Conservation (phyloP, 2,797 vertebrate species). For the Tenualosa ilisha region DNA sequence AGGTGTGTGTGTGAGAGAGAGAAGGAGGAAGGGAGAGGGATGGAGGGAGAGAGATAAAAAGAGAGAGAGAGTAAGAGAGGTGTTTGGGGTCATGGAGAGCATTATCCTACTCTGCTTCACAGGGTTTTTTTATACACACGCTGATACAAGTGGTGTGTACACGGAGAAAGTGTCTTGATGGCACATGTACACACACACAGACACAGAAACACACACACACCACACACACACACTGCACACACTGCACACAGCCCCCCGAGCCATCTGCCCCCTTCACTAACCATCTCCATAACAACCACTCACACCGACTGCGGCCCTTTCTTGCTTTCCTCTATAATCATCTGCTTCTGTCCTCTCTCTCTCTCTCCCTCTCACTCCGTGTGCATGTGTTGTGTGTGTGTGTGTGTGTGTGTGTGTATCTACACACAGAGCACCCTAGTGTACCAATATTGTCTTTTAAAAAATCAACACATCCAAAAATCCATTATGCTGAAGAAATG, state of each 20-base stretch:
- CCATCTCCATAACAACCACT: slow-evolving; percentile 71
- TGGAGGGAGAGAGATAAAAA: not conserved
- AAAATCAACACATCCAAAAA: not conserved
- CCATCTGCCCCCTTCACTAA: slow-evolving; percentile 69
- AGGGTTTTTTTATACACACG: not conserved
- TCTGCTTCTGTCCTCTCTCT: not conserved
- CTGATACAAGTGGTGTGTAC: slow-evolving; percentile 5
- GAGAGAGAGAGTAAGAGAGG: slow-evolving; percentile 25
- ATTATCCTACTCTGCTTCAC: slow-evolving; percentile 20
- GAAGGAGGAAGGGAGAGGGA: not conserved
- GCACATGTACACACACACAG: not conserved
- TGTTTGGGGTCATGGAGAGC: slow-evolving; percentile 55
- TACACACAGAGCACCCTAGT: not conserved
- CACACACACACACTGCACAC: not conserved
- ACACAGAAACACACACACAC: not conserved
- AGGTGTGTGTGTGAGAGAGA: too few species aligned
- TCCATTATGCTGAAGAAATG: not conserved
- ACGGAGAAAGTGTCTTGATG: not conserved
- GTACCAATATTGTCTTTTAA: not conserved
- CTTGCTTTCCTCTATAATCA: not conserved
- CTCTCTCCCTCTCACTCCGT: slow-evolving; percentile 49
- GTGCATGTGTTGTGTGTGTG: not conserved
- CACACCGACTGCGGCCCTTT: slow-evolving; percentile 12
- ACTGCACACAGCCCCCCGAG: slow-evolving; percentile 33
- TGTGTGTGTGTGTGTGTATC: too few species aligned